Base-by-base conservation (phyloP, 2,888 invertebrate species). In the Latrodectus elegans region DNA sequence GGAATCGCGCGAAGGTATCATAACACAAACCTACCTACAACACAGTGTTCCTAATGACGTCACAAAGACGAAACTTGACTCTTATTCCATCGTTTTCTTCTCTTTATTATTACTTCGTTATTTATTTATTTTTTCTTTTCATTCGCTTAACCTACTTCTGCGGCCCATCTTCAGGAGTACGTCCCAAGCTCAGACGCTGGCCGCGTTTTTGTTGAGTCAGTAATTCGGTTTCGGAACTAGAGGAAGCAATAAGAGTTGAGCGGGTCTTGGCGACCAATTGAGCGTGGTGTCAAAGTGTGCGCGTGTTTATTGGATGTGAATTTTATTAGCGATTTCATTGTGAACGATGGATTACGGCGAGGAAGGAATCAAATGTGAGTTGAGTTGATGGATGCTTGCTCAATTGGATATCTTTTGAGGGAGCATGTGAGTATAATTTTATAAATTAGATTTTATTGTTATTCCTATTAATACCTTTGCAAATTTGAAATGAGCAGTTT, bases 361-460 rank as follows among this genome's bases (percentile, higher is more conserved):
- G 17, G 77, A 4, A 49, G 53, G 60, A 55, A 17, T 17, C 8
- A 71, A 10, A 71, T n/a, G 14, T 15, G 55, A 60, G 67, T 38
- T 38, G 38, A 10, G 81, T 87, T 81, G 72, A 87, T 87, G 86
- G 86, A 81, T 71, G 68, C 72, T 72, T 10, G 65, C 49, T 71
- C 68, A 14, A 55, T 81, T 75, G 81, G 86, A 87, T 77, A 81
- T 72, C 55, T 52, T 87, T 76, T 87, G 72, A 71, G 55, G 86
- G 86, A 87, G 86, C 86, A 87, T 87, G 86, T 87, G 65, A 87
- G 86, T 87, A 0, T 68, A 22, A 49, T 52, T 68, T 2, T 9
- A 9, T 65, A 38, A 6, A 38, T 38, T 6, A 2, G 6, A 38
- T 38, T 6, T 38, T 38, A 38, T 38, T 38, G 4, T 38, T 38